Evolutionary conservation across 2,113 vertebrate species (phyloP), one percentile per base, ranked within the genome.

Genomic region (Poecilia latipinna): DNA sequence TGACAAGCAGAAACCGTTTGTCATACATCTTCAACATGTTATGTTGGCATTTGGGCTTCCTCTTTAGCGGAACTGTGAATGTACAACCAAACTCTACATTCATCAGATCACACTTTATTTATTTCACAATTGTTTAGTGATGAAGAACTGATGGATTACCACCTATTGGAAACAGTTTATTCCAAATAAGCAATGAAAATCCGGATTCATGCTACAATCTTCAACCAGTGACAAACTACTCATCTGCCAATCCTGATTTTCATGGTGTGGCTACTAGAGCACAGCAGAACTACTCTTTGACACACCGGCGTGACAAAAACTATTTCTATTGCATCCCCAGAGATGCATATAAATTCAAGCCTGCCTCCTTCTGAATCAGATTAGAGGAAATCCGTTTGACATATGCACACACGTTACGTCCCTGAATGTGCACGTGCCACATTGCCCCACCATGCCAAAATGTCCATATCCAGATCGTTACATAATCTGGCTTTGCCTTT

Each of bases 321-420:
- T 28, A 70, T 66, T 66, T 72, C 65, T 12, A n/a, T 31, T 33
- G 28, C 65, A 68, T 77, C 70, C 70, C 81, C 60, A 77, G 67
- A 86, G 75, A 77, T 61, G 69, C 65, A 69, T 15, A 81, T 28
- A 78, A 72, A 84, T 76, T 70, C 71, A 57, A 86, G 54, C 70
- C 37, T 44, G 60, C 65, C 80, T 80, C 61, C 28, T 37, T 65
- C 70, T 37, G 72, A 80, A 61, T 70, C n/a, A 51, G 88, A 88
- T 90, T 89, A 89, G 44, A 29, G 32, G 61, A 77, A 87, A 79
- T 73, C 12, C 4, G 29, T 80, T 85, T 70, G 79, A 83, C 84
- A 78, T 83, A 78, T 35, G 39, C 77, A 69, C 70, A 67, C 68
- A 61, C 8, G 42, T 66, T 57, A 42, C 33, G 68, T 48, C 48